Conservation (phyloP, 2,113 vertebrate genomes). For the Vimba vimba region DNA sequence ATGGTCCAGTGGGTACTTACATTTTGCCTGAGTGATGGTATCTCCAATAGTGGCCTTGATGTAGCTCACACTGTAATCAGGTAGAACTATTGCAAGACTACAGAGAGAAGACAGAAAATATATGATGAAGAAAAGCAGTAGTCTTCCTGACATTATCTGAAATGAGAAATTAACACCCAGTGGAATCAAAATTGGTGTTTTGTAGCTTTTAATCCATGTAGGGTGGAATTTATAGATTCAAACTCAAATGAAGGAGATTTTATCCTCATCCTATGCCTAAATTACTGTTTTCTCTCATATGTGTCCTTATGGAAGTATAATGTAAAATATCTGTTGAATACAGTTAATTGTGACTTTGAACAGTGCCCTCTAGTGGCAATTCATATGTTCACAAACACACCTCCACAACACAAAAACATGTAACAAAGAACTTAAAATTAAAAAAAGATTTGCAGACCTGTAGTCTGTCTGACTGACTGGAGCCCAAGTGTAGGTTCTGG, state of each 20-base stretch:
- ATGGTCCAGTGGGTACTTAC: conserved; percentile 63
- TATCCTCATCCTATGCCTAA: background rate
- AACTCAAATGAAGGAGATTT: background rate
- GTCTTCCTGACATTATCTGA: background rate
- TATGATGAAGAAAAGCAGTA: conserved; percentile 6
- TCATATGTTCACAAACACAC: background rate
- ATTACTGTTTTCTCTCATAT: background rate
- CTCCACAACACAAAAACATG: background rate
- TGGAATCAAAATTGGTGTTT: background rate
- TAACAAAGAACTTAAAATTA: background rate
- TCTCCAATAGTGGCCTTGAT: conserved; percentile 71
- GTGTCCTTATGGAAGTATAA: background rate
- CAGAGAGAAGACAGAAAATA: conserved; percentile 24
- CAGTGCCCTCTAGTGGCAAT: conserved; percentile 17
- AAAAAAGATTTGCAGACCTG: conserved; percentile 77
- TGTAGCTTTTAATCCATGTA: background rate
- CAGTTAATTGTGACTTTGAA: background rate
- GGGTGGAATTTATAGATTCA: background rate
- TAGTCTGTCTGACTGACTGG: conserved; percentile 91
- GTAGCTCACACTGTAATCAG: conserved; percentile 73
- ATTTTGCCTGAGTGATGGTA: conserved; percentile 78
- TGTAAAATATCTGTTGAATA: background rate
- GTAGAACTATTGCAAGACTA: conserved; percentile 76
- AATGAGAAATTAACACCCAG: background rate
- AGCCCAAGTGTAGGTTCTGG: conserved; percentile 88